Percentiles rank a stretch among this genome's conserved stretches.
phyloP scores from a whole-genome alignment of 2,888 invertebrate genomes.

The Matsumyia berberina region DNA sequence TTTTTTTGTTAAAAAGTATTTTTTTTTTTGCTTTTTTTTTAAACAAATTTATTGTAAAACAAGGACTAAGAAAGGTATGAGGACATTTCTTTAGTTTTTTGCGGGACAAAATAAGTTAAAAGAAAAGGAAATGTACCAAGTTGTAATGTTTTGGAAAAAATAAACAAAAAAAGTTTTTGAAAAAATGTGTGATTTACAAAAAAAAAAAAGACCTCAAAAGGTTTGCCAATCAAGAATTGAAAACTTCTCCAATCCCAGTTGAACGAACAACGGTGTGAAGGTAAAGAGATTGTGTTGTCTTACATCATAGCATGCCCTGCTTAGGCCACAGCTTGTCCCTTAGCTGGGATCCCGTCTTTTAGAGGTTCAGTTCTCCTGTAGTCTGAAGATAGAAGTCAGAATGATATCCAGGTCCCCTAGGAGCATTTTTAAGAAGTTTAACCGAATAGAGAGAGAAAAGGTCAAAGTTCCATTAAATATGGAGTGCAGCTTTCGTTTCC shows the following conservation, averaged over 20 bases:
- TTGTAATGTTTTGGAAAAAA: slow-evolving; percentile 4
- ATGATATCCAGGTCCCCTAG: too few species aligned
- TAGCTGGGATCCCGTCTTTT: too few species aligned
- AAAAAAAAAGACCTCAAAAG: not conserved
- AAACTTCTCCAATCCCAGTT: too few species aligned
- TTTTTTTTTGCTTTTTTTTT: slow-evolving; percentile 31
- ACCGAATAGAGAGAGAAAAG: not conserved
- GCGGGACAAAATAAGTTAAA: slow-evolving; percentile 5
- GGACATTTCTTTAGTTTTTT: slow-evolving; percentile 6
- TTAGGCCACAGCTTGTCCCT: too few species aligned
- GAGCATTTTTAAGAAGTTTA: not conserved
- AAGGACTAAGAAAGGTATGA: slow-evolving; percentile 22
- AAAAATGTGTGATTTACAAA: not conserved
- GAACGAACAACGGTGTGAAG: too few species aligned
- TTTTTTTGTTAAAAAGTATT: slow-evolving; percentile 27
- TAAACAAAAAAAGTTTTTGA: not conserved
- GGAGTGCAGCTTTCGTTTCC: too few species aligned
- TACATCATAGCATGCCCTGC: too few species aligned
- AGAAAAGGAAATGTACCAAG: slow-evolving; percentile 3
- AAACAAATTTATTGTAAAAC: slow-evolving; percentile 15
- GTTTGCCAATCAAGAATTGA: too few species aligned
- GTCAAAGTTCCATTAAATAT: not conserved
- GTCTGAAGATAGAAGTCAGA: too few species aligned
- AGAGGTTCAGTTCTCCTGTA: too few species aligned
- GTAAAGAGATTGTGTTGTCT: too few species aligned